Percentiles rank a stretch among this genome's conserved stretches.
Conservation (phyloP, 2,888 invertebrate genomes). For the Brassicogethes aeneus region DNA sequence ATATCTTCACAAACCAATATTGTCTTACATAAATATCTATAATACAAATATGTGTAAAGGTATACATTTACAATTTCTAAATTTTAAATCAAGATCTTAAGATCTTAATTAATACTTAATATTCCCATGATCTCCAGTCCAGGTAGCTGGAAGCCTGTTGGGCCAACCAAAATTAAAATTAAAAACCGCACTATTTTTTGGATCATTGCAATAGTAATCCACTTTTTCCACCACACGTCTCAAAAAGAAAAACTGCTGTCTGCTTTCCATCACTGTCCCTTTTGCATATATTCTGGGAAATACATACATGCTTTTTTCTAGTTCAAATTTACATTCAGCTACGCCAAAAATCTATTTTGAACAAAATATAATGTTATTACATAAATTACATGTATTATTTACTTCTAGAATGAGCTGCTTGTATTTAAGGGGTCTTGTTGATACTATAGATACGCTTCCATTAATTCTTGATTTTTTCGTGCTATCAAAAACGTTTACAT, state of each 20-base stretch:
- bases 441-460: too few relatives aligned
- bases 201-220: slow-evolving; percentile 3
- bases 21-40: background rate
- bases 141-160: slow-evolving; percentile 21
- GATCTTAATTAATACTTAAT: slow-evolving; percentile 22
- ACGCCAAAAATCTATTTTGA: slow-evolving; percentile 18
- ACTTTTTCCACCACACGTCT: slow-evolving; percentile 20
- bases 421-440: too few relatives aligned
- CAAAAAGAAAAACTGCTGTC: slow-evolving; percentile 21
- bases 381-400: too few relatives aligned
- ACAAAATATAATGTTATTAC: too few relatives aligned
- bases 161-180: slow-evolving; percentile 21
- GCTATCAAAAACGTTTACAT: too few relatives aligned
- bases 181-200: slow-evolving; percentile 12
- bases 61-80: slow-evolving; percentile 13
- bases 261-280: slow-evolving; percentile 14
- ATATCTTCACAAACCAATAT: background rate
- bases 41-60: slow-evolving; percentile 11
- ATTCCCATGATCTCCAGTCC: slow-evolving; percentile 22
- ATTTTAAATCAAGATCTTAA: too few relatives aligned
- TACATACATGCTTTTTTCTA: slow-evolving; percentile 11
- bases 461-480: too few relatives aligned
- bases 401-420: too few relatives aligned
- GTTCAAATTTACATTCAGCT: slow-evolving; percentile 19
- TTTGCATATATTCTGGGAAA: slow-evolving; percentile 11